Evolutionary conservation across 2,113 vertebrate genomes (phyloP).

Genomic region (Delphinus delphis): DNA sequence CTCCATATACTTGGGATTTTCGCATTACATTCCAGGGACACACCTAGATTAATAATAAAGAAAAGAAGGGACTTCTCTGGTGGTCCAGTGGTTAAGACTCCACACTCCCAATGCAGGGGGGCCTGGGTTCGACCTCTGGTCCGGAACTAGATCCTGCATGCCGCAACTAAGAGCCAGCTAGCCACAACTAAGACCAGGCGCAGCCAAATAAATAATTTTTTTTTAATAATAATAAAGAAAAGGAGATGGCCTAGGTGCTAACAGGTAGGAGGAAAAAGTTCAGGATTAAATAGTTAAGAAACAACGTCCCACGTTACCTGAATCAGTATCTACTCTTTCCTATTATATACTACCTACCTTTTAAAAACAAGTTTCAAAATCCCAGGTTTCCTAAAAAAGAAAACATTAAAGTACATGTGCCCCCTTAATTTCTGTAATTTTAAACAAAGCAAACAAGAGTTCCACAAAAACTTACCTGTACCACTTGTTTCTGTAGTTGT

Average conservation of each 20-base stretch:
- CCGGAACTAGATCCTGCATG: too few species aligned
- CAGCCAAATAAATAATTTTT: too few species aligned
- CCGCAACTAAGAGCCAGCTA: too few species aligned
- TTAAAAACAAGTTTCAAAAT: conserved; percentile 18
- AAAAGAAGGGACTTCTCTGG: neutral
- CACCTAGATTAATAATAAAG: neutral
- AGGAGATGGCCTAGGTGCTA: neutral
- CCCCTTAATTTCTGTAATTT: conserved; percentile 16
- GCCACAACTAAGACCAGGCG: too few species aligned
- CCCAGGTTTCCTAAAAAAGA: neutral
- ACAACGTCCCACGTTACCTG: neutral
- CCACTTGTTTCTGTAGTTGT: conserved; percentile 94
- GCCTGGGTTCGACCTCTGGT: too few species aligned
- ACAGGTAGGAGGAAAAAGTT: neutral
- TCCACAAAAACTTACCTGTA: conserved; percentile 88
- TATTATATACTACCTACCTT: neutral
- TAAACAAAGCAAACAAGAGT: neutral
- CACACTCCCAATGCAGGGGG: too few species aligned
- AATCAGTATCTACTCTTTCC: neutral
- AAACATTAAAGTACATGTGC: neutral
- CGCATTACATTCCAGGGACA: neutral
- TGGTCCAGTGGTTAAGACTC: too few species aligned
- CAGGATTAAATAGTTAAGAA: neutral
- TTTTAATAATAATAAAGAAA: neutral
- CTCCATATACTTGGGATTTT: neutral